Evolutionary conservation across 1,140 invertebrate species (phyloP).

Genomic region (Diorhabda sublineata): DNA sequence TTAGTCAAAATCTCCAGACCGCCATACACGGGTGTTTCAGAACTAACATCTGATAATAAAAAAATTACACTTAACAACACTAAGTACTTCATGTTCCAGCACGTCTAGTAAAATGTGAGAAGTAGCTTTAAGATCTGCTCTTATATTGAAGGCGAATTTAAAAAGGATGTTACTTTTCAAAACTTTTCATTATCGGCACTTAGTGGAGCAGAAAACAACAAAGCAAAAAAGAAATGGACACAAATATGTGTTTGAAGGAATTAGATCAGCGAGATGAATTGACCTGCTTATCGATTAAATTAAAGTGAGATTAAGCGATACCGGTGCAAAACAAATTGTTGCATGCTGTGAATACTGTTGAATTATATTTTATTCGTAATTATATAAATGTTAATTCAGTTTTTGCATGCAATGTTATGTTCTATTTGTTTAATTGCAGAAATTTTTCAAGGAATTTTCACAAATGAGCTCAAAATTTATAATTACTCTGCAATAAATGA

Average conservation of each 20-base stretch:
- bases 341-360: background rate
- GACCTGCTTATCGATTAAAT: constrained; percentile 26
- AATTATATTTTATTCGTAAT: background rate
- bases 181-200: constrained; percentile 35
- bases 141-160: constrained; percentile 28
- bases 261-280: constrained; percentile 25
- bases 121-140: constrained; percentile 21
- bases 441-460: background rate
- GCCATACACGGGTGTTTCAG: constrained; percentile 30
- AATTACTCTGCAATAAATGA: too few relatives aligned
- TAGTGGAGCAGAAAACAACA: constrained; percentile 42
- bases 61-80: constrained; percentile 43
- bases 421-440: background rate
- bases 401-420: background rate
- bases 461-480: too few relatives aligned
- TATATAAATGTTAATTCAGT: background rate
- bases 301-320: background rate
- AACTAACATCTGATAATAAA: constrained; percentile 37
- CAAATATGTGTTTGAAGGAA: constrained; percentile 36
- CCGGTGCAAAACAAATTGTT: too few relatives aligned
- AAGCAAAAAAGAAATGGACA: constrained; percentile 32
- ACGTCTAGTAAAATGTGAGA: constrained; percentile 31
- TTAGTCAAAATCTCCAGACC: constrained; percentile 42
- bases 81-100: constrained; percentile 38
- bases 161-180: constrained; percentile 28